Evolutionary conservation across 2,113 vertebrate genomes (phyloP).

Genomic region (Kryptolebias marmoratus): DNA sequence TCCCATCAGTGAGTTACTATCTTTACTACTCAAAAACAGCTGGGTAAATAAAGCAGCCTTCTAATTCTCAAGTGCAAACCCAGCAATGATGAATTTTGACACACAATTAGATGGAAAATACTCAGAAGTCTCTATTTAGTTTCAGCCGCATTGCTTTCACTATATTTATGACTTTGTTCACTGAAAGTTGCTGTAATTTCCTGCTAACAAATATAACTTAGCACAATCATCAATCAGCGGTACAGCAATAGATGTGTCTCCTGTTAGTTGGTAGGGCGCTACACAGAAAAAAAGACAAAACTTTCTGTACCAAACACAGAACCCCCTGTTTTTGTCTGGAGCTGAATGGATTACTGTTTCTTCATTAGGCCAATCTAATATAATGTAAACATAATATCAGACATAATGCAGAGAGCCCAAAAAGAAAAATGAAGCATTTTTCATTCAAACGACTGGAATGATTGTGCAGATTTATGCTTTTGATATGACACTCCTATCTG

Average conservation of each 20-base stretch:
- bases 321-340: constrained; percentile 41
- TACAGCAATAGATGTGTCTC: constrained; percentile 33
- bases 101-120: neutral
- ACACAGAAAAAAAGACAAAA: constrained; percentile 5
- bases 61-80: constrained; percentile 10
- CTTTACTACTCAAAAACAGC: neutral
- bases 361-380: constrained; percentile 62
- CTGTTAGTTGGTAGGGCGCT: constrained; percentile 11
- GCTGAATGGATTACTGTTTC: constrained; percentile 65
- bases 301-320: constrained; percentile 45
- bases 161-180: neutral
- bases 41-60: constrained; percentile 6
- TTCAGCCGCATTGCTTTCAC: constrained; percentile 9
- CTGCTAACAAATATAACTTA: constrained; percentile 6
- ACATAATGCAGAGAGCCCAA: constrained; percentile 47
- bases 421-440: constrained; percentile 57
- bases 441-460: constrained; percentile 57
- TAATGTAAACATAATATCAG: constrained; percentile 63
- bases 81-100: constrained; percentile 8
- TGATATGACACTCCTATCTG: constrained; percentile 3
- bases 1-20: neutral
- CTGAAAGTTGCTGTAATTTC: constrained; percentile 5
- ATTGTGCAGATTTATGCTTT: constrained; percentile 47
- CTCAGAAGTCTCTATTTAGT: neutral
- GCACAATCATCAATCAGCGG: constrained; percentile 19